Percentiles rank a stretch among this genome's conserved stretches.
These are phyloP conservation scores for Poeciliopsis turrubarensis DNA, from an alignment of 2,113 vertebrate genomes.

Conservation along the genomic window DNA sequence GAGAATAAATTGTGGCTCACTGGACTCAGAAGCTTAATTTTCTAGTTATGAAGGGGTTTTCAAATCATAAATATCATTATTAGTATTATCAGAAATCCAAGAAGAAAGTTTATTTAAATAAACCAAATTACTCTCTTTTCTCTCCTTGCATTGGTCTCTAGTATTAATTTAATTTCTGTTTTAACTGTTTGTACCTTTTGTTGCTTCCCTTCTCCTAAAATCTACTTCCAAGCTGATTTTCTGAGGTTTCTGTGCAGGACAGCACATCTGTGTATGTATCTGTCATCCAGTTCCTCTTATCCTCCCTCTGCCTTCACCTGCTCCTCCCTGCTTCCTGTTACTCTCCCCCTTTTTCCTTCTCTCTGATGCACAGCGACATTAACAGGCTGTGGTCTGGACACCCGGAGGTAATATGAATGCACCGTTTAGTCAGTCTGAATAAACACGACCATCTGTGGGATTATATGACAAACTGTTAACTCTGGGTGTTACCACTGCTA, in stretches of 20 bases:
- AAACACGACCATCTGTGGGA: constrained; percentile 49
- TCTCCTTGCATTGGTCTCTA: too few species aligned
- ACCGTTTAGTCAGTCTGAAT: constrained; percentile 47
- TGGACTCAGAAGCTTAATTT: background rate
- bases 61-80: background rate
- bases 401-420: constrained; percentile 27
- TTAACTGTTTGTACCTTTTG: background rate
- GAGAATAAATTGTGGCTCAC: background rate
- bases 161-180: accelerated
- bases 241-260: background rate
- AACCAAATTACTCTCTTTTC: too few species aligned
- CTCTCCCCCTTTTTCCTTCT: background rate
- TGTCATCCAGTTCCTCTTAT: background rate
- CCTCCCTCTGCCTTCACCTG: background rate
- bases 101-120: too few species aligned
- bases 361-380: constrained; percentile 18
- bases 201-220: constrained; percentile 5
- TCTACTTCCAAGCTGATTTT: background rate
- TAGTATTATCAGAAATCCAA: background rate
- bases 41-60: background rate
- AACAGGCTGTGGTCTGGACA: constrained; percentile 41
- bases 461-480: background rate
- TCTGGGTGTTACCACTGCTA: constrained; percentile 59
- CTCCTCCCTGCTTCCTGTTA: background rate
- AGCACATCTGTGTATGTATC: background rate